Percentiles rank a stretch among this genome's conserved stretches.
Conservation (phyloP, 2,113 vertebrate genomes). For the Coryphaenoides rupestris region DNA sequence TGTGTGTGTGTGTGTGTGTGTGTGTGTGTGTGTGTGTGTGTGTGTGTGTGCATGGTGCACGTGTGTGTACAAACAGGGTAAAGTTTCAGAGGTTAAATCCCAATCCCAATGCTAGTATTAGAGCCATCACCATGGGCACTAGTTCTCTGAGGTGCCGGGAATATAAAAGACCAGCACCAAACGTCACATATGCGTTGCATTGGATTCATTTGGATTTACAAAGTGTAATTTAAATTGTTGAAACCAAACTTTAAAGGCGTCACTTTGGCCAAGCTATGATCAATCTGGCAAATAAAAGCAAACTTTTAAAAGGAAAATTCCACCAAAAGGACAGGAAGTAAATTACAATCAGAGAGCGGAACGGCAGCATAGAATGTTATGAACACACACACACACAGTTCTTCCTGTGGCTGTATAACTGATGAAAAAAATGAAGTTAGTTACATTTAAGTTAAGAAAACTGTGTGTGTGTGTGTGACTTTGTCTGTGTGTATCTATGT, state of each 20-base stretch:
- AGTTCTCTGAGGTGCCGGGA: not conserved
- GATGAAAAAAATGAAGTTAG: too few species aligned
- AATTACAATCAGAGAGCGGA: conserved; percentile 82
- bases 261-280: conserved; percentile 76
- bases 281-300: conserved; percentile 60
- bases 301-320: conserved; percentile 5
- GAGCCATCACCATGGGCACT: not conserved
- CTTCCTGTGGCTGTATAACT: too few species aligned
- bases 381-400: conserved; percentile 66
- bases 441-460: too few species aligned
- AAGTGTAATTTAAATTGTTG: not conserved
- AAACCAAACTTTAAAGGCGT: conserved; percentile 36
- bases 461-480: too few species aligned
- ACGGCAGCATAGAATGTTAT: conserved; percentile 76
- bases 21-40: not conserved
- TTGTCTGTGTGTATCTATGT: too few species aligned
- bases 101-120: not conserved
- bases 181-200: not conserved
- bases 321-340: conserved; percentile 87
- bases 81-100: not conserved
- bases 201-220: not conserved
- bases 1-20: conserved; percentile 13
- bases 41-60: not conserved
- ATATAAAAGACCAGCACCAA: not conserved
- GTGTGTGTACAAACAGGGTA: not conserved